Percentiles rank a stretch among this genome's conserved stretches.
These are phyloP conservation scores for Gandaritis pyraliata DNA, from an alignment of 2,888 invertebrate genomes.

Conservation along the genomic window DNA sequence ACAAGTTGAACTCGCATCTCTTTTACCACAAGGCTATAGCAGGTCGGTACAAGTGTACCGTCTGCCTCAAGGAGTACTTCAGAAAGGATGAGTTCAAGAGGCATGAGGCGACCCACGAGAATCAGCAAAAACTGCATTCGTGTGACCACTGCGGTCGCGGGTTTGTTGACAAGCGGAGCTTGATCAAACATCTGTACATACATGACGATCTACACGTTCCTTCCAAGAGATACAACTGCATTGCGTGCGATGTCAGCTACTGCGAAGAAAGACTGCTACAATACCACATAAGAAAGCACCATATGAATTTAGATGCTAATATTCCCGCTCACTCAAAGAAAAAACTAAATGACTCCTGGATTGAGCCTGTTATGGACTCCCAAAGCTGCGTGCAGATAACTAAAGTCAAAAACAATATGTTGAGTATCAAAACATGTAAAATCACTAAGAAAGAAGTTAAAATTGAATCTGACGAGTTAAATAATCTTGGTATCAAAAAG, in stretches of 20 bases:
- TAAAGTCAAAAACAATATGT: constrained; percentile 62
- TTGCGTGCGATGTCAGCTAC: constrained; percentile 57
- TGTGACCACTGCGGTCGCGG: constrained; percentile 66
- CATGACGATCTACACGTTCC: constrained; percentile 56
- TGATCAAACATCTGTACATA: constrained; percentile 58
- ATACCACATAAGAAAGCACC: constrained; percentile 63
- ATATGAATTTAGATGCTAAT: constrained; percentile 55
- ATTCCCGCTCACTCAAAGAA: constrained; percentile 48
- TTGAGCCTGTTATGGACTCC: constrained; percentile 57
- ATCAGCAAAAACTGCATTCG: constrained; percentile 44
- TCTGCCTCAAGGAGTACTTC: constrained; percentile 60
- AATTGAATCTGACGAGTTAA: constrained; percentile 6
- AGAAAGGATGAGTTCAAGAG: constrained; percentile 56
- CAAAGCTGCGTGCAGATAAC: constrained; percentile 66
- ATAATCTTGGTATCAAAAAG: too few species aligned
- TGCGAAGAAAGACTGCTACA: constrained; percentile 63
- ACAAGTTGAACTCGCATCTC: constrained; percentile 54
- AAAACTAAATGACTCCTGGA: constrained; percentile 66
- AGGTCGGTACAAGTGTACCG: constrained; percentile 55
- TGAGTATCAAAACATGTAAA: constrained; percentile 59
- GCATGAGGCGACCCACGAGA: constrained; percentile 53
- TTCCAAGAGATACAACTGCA: constrained; percentile 50
- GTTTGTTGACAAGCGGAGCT: constrained; percentile 62
- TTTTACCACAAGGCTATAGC: constrained; percentile 58
- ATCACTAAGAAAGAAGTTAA: constrained; percentile 34